Percentiles rank a stretch among this genome's conserved stretches.
These are phyloP conservation scores for Nasua narica DNA, from an alignment of 2,797 vertebrate genomes.

Conservation along the genomic window DNA sequence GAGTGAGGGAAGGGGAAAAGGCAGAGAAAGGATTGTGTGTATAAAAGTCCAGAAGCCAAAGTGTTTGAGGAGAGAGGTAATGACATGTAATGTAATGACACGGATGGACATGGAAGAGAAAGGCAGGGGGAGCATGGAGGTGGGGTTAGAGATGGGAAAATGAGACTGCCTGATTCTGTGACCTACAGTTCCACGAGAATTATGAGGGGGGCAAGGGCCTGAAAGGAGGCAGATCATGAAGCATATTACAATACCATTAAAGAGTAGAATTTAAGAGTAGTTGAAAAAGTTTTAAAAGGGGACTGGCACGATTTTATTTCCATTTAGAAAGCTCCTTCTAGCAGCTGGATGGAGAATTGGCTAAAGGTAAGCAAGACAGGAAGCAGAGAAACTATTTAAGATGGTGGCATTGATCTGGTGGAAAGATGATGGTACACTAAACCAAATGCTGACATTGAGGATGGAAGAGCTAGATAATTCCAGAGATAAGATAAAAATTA, in stretches of 20 bases:
- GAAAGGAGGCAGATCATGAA: background rate
- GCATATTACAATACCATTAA: background rate
- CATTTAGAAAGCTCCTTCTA: background rate
- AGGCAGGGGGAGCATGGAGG: background rate
- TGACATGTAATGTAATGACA: too few relatives aligned
- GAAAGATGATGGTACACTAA: background rate
- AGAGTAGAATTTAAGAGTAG: background rate
- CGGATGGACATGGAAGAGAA: too few relatives aligned
- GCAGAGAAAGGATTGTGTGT: background rate
- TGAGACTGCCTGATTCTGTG: background rate
- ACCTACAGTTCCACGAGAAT: background rate
- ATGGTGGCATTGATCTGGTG: background rate
- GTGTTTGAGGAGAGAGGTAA: background rate
- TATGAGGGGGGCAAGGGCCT: background rate
- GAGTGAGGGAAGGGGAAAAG: background rate
- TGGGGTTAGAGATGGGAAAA: background rate
- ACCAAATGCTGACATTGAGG: background rate
- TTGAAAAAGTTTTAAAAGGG: background rate
- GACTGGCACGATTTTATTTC: background rate
- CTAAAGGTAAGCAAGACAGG: background rate
- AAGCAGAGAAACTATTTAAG: background rate
- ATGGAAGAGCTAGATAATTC: background rate
- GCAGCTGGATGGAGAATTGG: background rate
- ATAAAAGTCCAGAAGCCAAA: background rate
- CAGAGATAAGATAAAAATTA: background rate